Evolutionary conservation across 2,113 vertebrate species (phyloP).

Genomic region (Aegypius monachus): DNA sequence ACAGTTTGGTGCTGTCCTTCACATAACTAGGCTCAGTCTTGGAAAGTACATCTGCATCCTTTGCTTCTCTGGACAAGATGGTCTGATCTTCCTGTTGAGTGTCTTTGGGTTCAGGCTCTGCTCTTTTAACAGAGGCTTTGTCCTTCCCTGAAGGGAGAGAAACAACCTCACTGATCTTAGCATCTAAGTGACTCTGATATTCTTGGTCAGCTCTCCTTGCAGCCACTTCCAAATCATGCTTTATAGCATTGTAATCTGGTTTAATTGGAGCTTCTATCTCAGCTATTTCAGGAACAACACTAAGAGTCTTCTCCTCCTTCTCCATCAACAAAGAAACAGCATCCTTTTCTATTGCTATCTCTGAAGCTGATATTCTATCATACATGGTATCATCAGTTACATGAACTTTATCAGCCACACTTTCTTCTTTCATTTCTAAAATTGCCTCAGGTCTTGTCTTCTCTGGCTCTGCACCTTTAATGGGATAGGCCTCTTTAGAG

Average conservation of each 20-base stretch:
- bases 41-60: constrained; percentile 46
- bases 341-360: constrained; percentile 7
- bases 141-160: constrained; percentile 35
- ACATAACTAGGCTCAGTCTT: neutral
- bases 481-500: constrained; percentile 32
- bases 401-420: neutral
- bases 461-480: constrained; percentile 35
- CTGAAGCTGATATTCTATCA: constrained; percentile 32
- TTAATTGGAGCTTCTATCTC: constrained; percentile 57
- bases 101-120: constrained; percentile 17
- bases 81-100: constrained; percentile 37
- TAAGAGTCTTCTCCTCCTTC: constrained; percentile 61
- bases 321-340: constrained; percentile 16
- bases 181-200: constrained; percentile 50
- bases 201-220: constrained; percentile 63
- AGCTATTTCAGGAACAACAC: constrained; percentile 67
- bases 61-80: constrained; percentile 3
- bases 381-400: neutral
- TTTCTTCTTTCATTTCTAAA: constrained; percentile 44
- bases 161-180: constrained; percentile 56
- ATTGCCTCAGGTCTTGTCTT: neutral
- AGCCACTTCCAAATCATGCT: constrained; percentile 64
- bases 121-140: neutral
- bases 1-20: constrained; percentile 68
- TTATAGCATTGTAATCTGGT: constrained; percentile 67